Evolutionary conservation across 2,797 vertebrate species (phyloP), one percentile per base, ranked within the genome.

Genomic region (Gymnodraco acuticeps): DNA sequence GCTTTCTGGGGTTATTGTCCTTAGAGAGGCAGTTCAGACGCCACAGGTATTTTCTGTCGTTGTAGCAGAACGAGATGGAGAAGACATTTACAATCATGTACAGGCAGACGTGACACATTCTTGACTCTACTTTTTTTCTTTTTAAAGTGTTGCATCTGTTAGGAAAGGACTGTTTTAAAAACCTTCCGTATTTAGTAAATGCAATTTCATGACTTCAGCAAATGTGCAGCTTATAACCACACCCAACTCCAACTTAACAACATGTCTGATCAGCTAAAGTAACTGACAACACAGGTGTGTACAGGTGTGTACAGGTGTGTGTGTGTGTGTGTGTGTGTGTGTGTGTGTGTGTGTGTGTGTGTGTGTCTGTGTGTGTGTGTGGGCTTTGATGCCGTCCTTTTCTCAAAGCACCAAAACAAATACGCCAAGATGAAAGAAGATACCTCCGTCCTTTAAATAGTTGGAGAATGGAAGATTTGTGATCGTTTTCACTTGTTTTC

Each of bases 1-100:
- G 75, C 64, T 62, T 15, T 61, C 52, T 63, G 69, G 64, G 60
- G 73, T 54, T 52, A 71, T 65, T 47, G 75, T 67, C 73, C 59
- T 31, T 23, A 27, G n/a, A 78, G 46, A 62, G 64, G 20, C 27
- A 13, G 45, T 51, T 60, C 31, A 15, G 3, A 27, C 23, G 23
- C 59, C 48, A 38, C 33, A n/a, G 19, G 14, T 33, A 62, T 63
- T 82, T 54, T 23, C 23, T 23, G 23, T 23, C 23, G 23, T 23
- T 23, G 23, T 23, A 23, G 23, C 23, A 23, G 23, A 23, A 23
- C 23, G 23, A 23, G 23, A 3, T 3, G 23, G 3, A 23, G 2
- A 3, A 23, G 23, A 23, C 23, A 23, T 23, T 23, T 23, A 2
- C 23, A 23, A 23, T 23, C 23, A 23, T 3, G 23, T 23, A 0